Percentiles rank a stretch among this genome's conserved stretches.
Evolutionary conservation across 1,140 invertebrate genomes (phyloP).

Genomic region (Microplitis demolitor): DNA sequence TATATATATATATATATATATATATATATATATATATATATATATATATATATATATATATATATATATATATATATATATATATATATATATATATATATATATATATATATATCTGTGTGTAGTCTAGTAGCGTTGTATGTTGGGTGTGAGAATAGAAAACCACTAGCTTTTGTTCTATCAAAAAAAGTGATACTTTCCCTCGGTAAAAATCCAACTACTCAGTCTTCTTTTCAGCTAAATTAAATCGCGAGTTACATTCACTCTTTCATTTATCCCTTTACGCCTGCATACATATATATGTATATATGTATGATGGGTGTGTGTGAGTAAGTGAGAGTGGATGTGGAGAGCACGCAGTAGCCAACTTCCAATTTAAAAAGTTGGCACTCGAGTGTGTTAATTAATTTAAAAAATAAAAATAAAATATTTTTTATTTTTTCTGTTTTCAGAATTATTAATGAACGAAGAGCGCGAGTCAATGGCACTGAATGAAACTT

Average conservation of each 20-base stretch:
- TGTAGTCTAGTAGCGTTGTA: no score
- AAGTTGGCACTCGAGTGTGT: background rate
- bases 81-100: no score
- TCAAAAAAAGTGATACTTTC: background rate
- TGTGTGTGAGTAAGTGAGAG: background rate
- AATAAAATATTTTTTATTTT: no score
- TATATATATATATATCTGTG: no score
- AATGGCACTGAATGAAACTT: no score
- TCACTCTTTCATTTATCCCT: background rate
- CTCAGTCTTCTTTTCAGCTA: constrained; percentile 5
- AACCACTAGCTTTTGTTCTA: constrained; percentile 12
- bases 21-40: no score
- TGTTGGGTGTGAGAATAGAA: background rate
- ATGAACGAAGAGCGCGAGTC: no score
- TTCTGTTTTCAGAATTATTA: no score
- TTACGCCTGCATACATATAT: background rate
- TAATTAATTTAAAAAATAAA: background rate
- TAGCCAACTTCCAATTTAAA: constrained; percentile 1
- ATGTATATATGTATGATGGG: no score
- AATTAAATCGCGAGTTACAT: constrained; percentile 12
- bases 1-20: no score
- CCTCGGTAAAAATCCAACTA: background rate
- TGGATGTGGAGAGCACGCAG: background rate
- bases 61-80: no score
- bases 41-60: no score